A percentile compares a stretch with the other conserved stretches of the same genome.
Evolutionary conservation across 2,888 invertebrate genomes (phyloP).

Genomic region (Ryuthela nishihirai): DNA sequence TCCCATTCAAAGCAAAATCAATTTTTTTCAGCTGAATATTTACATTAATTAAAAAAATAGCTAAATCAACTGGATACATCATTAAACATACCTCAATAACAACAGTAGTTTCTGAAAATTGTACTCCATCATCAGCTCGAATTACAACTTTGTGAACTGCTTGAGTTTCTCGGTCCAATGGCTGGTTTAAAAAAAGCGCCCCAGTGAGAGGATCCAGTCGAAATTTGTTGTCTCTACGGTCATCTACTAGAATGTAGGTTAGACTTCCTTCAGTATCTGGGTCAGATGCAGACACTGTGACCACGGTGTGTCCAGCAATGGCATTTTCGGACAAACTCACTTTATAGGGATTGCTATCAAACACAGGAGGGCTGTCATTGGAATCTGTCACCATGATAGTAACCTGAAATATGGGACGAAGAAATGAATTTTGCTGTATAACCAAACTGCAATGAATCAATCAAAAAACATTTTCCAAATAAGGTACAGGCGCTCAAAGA

Average conservation of each 20-base stretch:
- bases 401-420: no score
- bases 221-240: conserved; percentile 55
- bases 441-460: no score
- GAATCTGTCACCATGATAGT: conserved; percentile 74
- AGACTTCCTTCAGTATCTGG: conserved; percentile 71
- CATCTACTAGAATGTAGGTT: conserved; percentile 62
- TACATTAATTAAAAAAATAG: no score
- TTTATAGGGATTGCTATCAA: conserved; percentile 69
- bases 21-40: no score
- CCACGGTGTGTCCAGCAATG: conserved; percentile 72
- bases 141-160: conserved; percentile 73
- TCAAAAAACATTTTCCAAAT: no score
- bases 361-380: conserved; percentile 85
- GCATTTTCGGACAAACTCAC: conserved; percentile 81
- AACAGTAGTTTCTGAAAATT: conserved; percentile 73
- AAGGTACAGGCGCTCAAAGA: no score
- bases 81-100: conserved; percentile 58
- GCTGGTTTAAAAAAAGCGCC: conserved; percentile 56
- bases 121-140: conserved; percentile 67
- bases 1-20: no score
- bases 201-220: conserved; percentile 68
- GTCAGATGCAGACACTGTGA: conserved; percentile 73
- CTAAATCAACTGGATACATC: no score
- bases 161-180: conserved; percentile 76
- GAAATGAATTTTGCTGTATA: no score